Base-by-base conservation (phyloP, 2,888 invertebrate genomes). In the Morpho helenor region DNA sequence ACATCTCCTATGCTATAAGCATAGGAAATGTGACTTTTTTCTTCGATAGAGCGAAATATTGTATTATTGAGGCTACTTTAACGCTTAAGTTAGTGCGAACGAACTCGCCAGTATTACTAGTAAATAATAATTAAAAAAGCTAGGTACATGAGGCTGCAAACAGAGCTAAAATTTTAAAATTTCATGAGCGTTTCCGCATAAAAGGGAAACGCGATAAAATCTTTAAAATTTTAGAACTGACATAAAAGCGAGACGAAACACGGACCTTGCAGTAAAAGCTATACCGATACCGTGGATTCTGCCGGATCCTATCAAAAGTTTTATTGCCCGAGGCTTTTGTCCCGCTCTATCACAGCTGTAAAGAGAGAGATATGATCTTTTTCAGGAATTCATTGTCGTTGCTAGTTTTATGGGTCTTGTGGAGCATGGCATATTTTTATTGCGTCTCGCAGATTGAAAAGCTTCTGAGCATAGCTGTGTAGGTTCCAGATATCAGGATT, bases 311-410 rank as follows among this genome's bases (percentile, higher is more conserved):
- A 90, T 90, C 88, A 89, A 88, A 87, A 83, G 71, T 89, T 90
- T 89, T 90, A 90, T 83, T 85, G 78, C 79, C 70, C 72, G 69
- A 66, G 74, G 78, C 82, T 79, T 82, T 81, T 82, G 81, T 88
- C 87, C 80, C 70, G 73, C 77, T 86, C 81, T 73, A 71, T 77
- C 76, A 72, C 74, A 77, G 77, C 71, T 77, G 74, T 80, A 85
- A 84, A 80, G 84, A 81, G 85, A 82, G 75, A 79, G 75, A 77
- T 76, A 84, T 84, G 82, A 85, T 87, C 86, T 87, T 87, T 88
- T 88, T 84, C 86, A 84, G 83, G 79, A 87, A 90, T 89, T 88
- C 89, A 90, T 87, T 86, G 89, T 87, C 87, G 85, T 84, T 77
- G 77, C 76, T 66, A 82, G 82, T 87, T 90, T 90, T 89, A 88